These are phyloP conservation scores for Anomalospiza imberbis DNA, from an alignment of 2,797 vertebrate species.

Conservation along the genomic window DNA sequence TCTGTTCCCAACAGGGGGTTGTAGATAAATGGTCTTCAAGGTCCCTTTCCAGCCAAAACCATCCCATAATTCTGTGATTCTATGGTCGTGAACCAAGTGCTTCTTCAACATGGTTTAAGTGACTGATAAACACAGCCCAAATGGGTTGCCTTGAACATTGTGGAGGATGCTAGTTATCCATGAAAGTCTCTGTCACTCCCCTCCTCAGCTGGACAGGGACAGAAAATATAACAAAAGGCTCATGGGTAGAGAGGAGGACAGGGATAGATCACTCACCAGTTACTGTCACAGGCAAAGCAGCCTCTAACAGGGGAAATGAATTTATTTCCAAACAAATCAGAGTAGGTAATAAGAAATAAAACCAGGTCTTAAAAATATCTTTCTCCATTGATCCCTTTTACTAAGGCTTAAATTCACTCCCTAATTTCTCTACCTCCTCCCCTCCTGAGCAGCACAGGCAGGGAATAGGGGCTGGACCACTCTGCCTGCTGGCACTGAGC, in stretches of 20 bases:
- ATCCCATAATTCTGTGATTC: not conserved
- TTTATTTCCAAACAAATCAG: not conserved
- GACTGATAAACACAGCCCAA: not conserved
- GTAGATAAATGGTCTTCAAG: not conserved
- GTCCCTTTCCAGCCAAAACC: not conserved
- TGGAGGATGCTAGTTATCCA: not conserved
- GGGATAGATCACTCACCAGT: not conserved
- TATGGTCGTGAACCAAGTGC: not conserved
- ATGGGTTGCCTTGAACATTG: not conserved
- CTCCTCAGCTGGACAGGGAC: not conserved
- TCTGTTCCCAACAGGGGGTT: accelerated
- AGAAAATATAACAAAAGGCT: not conserved
- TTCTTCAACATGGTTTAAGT: not conserved
- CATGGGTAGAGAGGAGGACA: not conserved
- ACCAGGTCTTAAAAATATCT: not conserved
- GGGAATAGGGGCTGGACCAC: not conserved
- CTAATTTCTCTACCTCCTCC: not conserved
- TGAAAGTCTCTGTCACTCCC: not conserved
- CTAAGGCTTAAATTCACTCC: not conserved
- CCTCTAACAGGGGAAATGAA: not conserved
- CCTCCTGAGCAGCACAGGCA: not conserved
- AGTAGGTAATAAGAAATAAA: not conserved
- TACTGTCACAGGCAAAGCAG: not conserved
- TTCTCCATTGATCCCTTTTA: not conserved
- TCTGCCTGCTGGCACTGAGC: not conserved